These are phyloP conservation scores for Hemicentrotus pulcherrimus DNA, from an alignment of 35 echinoderm and acorn worm species.

Conservation along the genomic window DNA sequence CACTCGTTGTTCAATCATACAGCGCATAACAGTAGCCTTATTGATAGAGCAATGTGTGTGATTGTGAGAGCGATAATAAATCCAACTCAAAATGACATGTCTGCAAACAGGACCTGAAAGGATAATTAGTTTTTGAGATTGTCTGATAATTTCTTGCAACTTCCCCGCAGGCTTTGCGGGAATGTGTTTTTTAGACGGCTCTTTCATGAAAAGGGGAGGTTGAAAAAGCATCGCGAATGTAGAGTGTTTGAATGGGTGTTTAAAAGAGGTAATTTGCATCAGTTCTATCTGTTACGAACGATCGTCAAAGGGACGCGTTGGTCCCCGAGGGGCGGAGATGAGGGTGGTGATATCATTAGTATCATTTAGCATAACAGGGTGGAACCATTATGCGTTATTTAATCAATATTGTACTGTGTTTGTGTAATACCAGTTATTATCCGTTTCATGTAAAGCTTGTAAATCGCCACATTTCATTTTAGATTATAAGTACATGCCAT, in stretches of 20 bases:
- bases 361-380: neutral
- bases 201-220: neutral
- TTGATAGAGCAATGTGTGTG: neutral
- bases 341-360: neutral
- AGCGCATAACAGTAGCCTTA: neutral
- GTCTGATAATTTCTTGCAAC: neutral
- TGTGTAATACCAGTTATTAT: neutral
- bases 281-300: neutral
- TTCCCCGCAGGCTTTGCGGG: neutral
- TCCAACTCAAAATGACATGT: constrained; percentile 15
- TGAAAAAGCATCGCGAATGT: neutral
- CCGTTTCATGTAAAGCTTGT: neutral
- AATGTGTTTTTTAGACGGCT: neutral
- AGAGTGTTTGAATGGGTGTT: neutral
- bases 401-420: neutral
- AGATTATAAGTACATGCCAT: neutral
- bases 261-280: neutral
- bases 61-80: neutral
- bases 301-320: neutral
- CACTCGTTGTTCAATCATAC: neutral
- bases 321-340: neutral
- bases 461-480: neutral
- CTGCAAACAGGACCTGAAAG: neutral
- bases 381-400: neutral
- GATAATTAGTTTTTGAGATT: constrained; percentile 28